phyloP scores from a whole-genome alignment of 2,797 vertebrate genomes.

The Perdix hodgsoniae region DNA sequence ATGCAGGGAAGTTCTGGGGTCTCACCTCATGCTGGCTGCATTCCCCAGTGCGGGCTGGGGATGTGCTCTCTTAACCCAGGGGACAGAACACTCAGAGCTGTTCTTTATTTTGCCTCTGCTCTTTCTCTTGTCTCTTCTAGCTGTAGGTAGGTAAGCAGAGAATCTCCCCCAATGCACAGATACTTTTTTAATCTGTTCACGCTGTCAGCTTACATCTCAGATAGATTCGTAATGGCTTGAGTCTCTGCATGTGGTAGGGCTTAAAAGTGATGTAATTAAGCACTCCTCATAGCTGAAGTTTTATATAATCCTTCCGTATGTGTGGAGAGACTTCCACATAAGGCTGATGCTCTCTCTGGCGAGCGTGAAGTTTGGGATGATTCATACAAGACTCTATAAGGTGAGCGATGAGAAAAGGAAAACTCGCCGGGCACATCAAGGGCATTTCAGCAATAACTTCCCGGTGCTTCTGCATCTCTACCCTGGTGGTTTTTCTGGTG shows the following conservation, averaged over 20 bases:
- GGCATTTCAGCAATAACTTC: not conserved
- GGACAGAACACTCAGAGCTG: not conserved
- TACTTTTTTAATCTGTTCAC: not conserved
- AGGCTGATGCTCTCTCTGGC: not conserved
- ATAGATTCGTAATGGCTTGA: not conserved
- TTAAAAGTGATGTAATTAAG: constrained; percentile 28
- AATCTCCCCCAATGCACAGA: not conserved
- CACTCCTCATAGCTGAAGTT: not conserved
- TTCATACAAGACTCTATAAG: not conserved
- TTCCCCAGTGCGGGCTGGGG: not conserved
- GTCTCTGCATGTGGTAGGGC: not conserved
- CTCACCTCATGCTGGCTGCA: not conserved
- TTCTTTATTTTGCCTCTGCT: not conserved
- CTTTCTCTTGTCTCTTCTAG: not conserved
- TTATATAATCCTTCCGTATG: not conserved
- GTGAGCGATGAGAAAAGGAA: not conserved
- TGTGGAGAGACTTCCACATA: not conserved
- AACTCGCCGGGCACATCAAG: not conserved
- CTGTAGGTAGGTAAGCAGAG: not conserved
- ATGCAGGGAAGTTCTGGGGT: constrained; percentile 11
- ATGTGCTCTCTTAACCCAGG: not conserved
- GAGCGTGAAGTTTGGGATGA: not conserved
- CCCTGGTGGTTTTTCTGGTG: not conserved
- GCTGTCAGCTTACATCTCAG: not conserved
- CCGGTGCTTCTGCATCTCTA: not conserved